phyloP scores from a whole-genome alignment of 2,888 invertebrate genomes.

The Drosophila falleni region DNA sequence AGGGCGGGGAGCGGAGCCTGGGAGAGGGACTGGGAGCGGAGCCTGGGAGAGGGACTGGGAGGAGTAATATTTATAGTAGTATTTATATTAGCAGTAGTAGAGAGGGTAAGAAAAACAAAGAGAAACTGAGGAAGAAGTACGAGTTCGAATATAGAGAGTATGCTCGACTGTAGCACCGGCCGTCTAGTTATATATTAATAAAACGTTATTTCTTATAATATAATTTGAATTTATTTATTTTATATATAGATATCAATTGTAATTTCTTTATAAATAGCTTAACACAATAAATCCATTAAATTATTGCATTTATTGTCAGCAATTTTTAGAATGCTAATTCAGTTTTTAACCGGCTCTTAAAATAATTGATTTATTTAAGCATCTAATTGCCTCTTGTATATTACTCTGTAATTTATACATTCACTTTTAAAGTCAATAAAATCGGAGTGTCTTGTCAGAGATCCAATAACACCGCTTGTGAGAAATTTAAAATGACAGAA shows the following conservation, averaged over 20 bases:
- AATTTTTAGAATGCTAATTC: constrained; percentile 12
- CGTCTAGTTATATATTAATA: too few species aligned
- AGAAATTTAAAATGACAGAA: constrained; percentile 20
- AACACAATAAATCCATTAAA: neutral
- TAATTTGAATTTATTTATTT: neutral
- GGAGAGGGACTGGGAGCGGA: too few species aligned
- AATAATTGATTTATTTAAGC: constrained; percentile 51
- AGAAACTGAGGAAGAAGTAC: too few species aligned
- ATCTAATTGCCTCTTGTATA: constrained; percentile 60
- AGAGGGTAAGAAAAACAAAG: too few species aligned
- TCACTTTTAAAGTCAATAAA: constrained; percentile 19
- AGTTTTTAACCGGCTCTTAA: neutral
- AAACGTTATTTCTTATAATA: neutral
- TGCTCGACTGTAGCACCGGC: too few species aligned
- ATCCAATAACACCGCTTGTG: constrained; percentile 21
- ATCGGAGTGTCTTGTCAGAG: neutral
- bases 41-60: too few species aligned
- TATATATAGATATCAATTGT: too few species aligned
- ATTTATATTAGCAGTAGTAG: too few species aligned
- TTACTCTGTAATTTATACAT: constrained; percentile 36
- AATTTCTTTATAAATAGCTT: neutral
- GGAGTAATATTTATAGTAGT: too few species aligned
- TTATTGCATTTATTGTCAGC: constrained; percentile 3
- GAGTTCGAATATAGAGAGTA: too few species aligned
- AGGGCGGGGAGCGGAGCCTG: too few species aligned